phyloP scores from a whole-genome alignment of 2,797 vertebrate species.

The Pelodytes ibericus region DNA sequence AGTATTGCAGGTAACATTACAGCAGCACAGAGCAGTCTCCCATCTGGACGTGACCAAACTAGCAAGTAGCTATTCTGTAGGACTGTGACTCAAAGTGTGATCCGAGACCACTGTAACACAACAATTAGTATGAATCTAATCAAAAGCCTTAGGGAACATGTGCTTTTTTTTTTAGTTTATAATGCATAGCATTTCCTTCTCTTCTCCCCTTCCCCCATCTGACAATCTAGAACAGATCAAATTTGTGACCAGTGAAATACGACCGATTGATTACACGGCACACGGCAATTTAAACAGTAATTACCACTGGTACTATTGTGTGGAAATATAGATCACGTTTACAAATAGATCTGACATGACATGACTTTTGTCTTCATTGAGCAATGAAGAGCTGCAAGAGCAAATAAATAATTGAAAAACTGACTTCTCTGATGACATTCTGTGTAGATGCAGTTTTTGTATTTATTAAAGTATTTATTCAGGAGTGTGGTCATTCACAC shows the following conservation, averaged over 20 bases:
- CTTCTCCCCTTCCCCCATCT: slow-evolving; percentile 5
- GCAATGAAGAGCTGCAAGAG: too few relatives aligned
- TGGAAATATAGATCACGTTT: not conserved
- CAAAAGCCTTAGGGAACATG: slow-evolving; percentile 27
- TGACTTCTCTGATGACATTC: too few relatives aligned
- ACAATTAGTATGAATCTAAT: slow-evolving; percentile 34
- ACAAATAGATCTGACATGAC: not conserved
- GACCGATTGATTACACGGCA: slow-evolving; percentile 25
- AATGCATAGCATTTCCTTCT: slow-evolving; percentile 15
- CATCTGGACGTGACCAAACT: slow-evolving; percentile 36
- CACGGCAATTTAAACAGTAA: slow-evolving; percentile 24
- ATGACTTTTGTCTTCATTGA: too few relatives aligned
- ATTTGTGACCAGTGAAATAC: slow-evolving; percentile 2
- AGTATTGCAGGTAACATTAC: slow-evolving; percentile 19
- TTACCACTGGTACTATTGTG: slow-evolving; percentile 8
- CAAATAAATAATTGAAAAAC: too few relatives aligned
- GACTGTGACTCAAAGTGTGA: slow-evolving; percentile 4
- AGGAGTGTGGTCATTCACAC: not conserved
- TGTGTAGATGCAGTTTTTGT: too few relatives aligned
- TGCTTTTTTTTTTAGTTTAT: slow-evolving; percentile 26
- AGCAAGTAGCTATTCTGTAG: slow-evolving; percentile 23
- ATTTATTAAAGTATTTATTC: too few relatives aligned
- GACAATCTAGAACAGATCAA: not conserved
- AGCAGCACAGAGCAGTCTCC: slow-evolving; percentile 18
- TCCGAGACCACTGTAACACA: slow-evolving; percentile 17